Percentiles rank a stretch among this genome's conserved stretches.
phyloP scores from a whole-genome alignment of 1,140 invertebrate genomes.

The Magallana gigas region DNA sequence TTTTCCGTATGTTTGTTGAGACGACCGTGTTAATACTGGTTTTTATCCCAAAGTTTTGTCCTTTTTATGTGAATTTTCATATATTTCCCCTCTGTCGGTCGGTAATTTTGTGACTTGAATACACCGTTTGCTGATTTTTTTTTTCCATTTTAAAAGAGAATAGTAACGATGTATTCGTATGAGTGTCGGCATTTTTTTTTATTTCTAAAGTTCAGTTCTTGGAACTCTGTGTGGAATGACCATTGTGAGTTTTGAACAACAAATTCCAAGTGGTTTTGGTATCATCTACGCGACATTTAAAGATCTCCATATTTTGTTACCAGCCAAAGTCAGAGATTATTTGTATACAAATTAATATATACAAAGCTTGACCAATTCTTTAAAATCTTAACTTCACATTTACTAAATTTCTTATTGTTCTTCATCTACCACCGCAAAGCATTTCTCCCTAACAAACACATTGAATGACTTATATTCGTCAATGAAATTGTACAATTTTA shows the following conservation, averaged over 20 bases:
- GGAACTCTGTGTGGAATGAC: slow-evolving; percentile 15
- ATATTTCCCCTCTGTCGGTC: slow-evolving; percentile 17
- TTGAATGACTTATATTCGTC: background rate
- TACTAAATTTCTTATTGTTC: background rate
- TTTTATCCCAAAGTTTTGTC: slow-evolving; percentile 35
- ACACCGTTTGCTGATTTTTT: background rate
- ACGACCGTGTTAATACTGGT: slow-evolving; percentile 21
- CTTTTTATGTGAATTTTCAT: slow-evolving; percentile 27
- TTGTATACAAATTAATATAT: background rate
- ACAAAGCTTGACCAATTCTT: slow-evolving; percentile 19
- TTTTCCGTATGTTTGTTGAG: slow-evolving; percentile 27
- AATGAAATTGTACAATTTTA: slow-evolving; percentile 1
- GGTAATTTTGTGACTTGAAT: background rate
- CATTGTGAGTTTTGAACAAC: slow-evolving; percentile 2
- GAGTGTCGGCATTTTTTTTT: background rate
- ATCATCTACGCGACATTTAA: background rate
- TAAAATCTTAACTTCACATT: background rate
- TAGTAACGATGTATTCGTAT: background rate
- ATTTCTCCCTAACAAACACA: background rate
- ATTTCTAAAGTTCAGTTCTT: background rate
- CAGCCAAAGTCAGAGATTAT: slow-evolving; percentile 11
- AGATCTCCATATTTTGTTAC: slow-evolving; percentile 16
- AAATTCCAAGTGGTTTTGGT: background rate
- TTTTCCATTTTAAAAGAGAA: background rate
- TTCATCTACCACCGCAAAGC: background rate